These are phyloP conservation scores for Syngnathus acus DNA, from an alignment of 2,797 vertebrate genomes.

Conservation along the genomic window DNA sequence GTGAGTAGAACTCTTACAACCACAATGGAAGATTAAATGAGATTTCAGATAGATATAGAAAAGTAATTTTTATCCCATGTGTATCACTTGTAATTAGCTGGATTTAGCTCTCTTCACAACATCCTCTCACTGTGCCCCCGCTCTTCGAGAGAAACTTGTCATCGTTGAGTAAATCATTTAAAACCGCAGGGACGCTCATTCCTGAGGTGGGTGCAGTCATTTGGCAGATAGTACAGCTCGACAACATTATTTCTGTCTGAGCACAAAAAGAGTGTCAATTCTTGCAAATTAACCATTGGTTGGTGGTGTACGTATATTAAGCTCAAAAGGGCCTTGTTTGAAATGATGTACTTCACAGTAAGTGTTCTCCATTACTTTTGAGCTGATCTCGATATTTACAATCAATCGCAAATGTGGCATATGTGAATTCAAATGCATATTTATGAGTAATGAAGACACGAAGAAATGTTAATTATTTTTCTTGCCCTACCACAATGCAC, in stretches of 20 bases:
- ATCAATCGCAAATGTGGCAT: too few relatives aligned
- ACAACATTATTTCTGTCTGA: background rate
- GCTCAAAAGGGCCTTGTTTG: background rate
- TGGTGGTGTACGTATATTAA: background rate
- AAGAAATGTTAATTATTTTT: too few relatives aligned
- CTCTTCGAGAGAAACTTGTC: background rate
- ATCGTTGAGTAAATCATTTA: background rate
- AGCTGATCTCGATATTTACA: too few relatives aligned
- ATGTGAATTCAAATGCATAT: too few relatives aligned
- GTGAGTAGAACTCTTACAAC: background rate
- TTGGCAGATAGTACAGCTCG: background rate
- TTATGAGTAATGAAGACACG: too few relatives aligned
- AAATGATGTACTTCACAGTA: background rate
- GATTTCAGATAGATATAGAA: constrained; percentile 13
- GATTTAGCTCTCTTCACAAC: constrained; percentile 37
- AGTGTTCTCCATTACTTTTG: too few relatives aligned
- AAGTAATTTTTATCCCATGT: constrained; percentile 16
- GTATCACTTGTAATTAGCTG: constrained; percentile 32
- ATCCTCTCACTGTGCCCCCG: constrained; percentile 14
- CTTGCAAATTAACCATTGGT: background rate
- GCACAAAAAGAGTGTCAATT: background rate
- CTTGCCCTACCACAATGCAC: background rate
- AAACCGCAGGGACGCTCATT: background rate
- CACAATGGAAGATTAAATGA: background rate
- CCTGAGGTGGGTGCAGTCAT: background rate